Base-by-base conservation (phyloP, 2,113 vertebrate genomes). In the Synodontis membranacea region DNA sequence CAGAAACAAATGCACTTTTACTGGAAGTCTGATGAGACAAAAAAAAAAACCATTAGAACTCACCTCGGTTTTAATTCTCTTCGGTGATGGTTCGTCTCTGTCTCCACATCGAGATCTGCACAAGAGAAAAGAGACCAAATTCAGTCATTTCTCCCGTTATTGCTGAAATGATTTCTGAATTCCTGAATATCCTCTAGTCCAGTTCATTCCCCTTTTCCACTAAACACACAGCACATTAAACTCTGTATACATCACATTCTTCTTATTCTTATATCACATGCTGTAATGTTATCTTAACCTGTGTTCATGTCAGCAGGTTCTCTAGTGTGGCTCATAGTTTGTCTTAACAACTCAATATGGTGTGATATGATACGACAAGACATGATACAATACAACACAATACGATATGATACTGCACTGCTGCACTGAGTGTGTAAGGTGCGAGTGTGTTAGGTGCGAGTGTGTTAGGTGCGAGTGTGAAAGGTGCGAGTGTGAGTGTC, bases 31-130 rank as follows among this genome's bases (percentile, higher is more conserved):
- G 23, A 75, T 0, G 19, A 4, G 80, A 42, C 54, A 64, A 28
- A 64, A 21, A 28, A 5, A 19, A 44, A 86, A 82, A 2, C n/a
- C 14, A n/a, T 34, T 84, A n/a, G 31, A 39, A 81, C 88, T 86
- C 95, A 97, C 96, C 96, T 97, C 96, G 25, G 95, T 94, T 91
- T 97, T 97, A 92, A 97, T 97, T 91, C 96, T 97, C 92, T 97
- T 97, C 44, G 96, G 96, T 68, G 96, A 97, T 84, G 95, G 92
- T 86, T 97, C 96, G 88, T 97, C 96, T 92, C 95, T 93, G 88
- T 96, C 96, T 90, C 96, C 95, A 91, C 95, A 96, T 89, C 96
- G 96, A 92, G 95, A 88, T 84, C 91, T 92, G 84, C 0, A 19
- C 28, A 28, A 74, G 44, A 78, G 58, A 15, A 68, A 19, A 85